phyloP scores from a whole-genome alignment of 2,113 vertebrate genomes.

The Hydropotes inermis region DNA sequence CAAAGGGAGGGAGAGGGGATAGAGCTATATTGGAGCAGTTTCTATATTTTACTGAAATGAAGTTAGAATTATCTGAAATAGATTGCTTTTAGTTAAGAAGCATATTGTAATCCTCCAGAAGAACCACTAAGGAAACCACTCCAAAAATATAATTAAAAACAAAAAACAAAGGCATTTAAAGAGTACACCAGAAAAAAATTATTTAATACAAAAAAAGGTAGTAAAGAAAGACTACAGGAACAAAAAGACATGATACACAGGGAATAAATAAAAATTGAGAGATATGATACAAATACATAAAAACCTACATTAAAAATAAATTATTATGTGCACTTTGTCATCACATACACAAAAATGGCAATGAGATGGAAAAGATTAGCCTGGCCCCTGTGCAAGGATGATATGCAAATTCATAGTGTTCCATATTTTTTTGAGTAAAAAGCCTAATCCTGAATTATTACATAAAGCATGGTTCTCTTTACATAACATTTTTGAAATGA shows the following conservation, averaged over 20 bases:
- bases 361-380: neutral
- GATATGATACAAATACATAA: neutral
- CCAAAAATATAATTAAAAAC: conserved; percentile 7
- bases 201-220: neutral
- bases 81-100: neutral
- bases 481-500: neutral
- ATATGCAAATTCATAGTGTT: neutral
- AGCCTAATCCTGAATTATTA: neutral
- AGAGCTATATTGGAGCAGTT: neutral
- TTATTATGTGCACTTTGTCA: neutral
- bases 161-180: neutral
- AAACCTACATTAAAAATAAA: neutral
- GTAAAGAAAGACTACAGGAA: neutral
- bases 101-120: neutral
- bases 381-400: neutral
- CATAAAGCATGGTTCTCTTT: neutral
- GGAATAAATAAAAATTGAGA: neutral
- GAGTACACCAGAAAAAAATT: neutral
- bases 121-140: neutral
- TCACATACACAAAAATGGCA: neutral
- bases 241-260: neutral
- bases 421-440: neutral
- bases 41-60: neutral
- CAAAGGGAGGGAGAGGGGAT: neutral
- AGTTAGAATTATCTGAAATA: neutral